Percentiles rank a stretch among this genome's conserved stretches.
Conservation (phyloP, 92 coral and sea anemone genomes). For the Porites cylindrica region DNA sequence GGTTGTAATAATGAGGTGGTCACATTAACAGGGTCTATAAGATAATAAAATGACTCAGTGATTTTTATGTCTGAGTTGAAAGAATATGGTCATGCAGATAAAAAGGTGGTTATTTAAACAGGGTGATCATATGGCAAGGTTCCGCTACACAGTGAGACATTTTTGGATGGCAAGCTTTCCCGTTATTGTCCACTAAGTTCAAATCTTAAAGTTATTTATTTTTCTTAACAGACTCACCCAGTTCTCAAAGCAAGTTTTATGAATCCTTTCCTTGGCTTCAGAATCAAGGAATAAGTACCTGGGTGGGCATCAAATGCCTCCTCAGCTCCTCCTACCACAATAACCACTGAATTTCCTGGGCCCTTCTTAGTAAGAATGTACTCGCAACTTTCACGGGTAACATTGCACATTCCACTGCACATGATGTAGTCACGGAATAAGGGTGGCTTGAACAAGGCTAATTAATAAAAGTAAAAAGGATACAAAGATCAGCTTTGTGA, state of each 20-base stretch:
- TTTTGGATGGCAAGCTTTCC: too few species aligned
- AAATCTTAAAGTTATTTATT: too few species aligned
- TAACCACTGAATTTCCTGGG: slow-evolving; percentile 94
- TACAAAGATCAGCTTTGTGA: too few species aligned
- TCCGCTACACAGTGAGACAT: too few species aligned
- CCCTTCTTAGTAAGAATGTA: slow-evolving; percentile 90
- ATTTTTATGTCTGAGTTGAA: too few species aligned
- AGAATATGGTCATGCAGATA: too few species aligned
- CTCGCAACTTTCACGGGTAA: slow-evolving; percentile 96
- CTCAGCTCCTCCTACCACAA: slow-evolving; percentile 98
- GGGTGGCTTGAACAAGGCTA: slow-evolving; percentile 96
- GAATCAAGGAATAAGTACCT: slow-evolving; percentile 78
- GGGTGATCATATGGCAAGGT: too few species aligned
- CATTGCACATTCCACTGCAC: slow-evolving; percentile 96
- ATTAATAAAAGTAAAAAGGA: background rate
- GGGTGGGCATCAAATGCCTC: slow-evolving; percentile 99
- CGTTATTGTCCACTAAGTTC: too few species aligned
- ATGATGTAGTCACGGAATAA: slow-evolving; percentile 97
- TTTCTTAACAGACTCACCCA: slow-evolving; percentile 66
- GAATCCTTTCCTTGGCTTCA: slow-evolving; percentile 92
- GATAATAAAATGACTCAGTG: too few species aligned
- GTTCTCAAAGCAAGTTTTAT: slow-evolving; percentile 93
- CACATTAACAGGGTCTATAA: too few species aligned
- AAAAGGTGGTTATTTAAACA: too few species aligned
- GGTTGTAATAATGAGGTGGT: too few species aligned